Conservation (phyloP, 2,113 vertebrate genomes). For the Corythornis madagascariensis region DNA sequence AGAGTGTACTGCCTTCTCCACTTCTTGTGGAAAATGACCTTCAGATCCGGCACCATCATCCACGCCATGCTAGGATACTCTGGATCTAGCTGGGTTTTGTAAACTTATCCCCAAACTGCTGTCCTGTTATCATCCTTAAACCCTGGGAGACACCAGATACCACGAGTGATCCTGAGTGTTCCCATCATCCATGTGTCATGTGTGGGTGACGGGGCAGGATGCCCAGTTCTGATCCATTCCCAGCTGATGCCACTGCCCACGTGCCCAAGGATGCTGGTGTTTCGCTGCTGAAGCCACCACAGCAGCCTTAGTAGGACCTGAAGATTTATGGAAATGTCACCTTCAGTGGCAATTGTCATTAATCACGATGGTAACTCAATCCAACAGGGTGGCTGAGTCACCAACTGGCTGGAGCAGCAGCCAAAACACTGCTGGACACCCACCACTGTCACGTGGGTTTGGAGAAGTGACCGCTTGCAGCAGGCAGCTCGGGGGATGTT, state of each 20-base stretch:
- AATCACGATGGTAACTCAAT: fast-evolving
- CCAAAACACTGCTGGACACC: not conserved
- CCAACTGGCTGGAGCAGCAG: not conserved
- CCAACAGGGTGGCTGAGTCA: not conserved
- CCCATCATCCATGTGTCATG: fast-evolving
- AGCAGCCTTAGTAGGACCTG: not conserved
- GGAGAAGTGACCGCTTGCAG: not conserved
- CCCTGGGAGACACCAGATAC: not conserved
- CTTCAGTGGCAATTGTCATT: not conserved
- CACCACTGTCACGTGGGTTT: not conserved
- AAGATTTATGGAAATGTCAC: not conserved
- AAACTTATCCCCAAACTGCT: not conserved
- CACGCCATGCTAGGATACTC: not conserved
- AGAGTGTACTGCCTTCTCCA: not conserved
- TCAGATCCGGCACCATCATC: not conserved
- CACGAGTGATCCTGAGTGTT: not conserved
- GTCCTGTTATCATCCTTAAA: not conserved
- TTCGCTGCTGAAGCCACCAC: not conserved
- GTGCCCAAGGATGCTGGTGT: not conserved
- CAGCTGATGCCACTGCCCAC: not conserved
- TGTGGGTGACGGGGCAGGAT: not conserved
- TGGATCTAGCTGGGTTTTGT: constrained; percentile 36
- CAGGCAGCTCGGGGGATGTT: not conserved
- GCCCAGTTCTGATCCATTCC: not conserved
- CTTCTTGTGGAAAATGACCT: not conserved